Conservation (phyloP, 2,113 vertebrate species). For the Sapayoa aenigma region DNA sequence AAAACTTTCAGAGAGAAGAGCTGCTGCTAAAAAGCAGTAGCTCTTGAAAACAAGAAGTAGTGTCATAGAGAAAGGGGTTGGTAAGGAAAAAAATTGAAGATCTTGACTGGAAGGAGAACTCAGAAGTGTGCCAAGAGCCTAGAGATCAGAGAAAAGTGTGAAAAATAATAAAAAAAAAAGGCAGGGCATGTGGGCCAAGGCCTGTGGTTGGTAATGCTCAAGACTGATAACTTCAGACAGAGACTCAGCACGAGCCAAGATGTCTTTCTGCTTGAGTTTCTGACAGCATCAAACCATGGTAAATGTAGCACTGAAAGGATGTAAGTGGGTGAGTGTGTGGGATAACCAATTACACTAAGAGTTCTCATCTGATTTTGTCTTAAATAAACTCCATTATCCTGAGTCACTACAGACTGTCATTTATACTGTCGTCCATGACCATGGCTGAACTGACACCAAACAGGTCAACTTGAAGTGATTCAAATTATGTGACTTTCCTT, state of each 20-base stretch:
- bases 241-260: neutral
- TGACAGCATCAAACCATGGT: neutral
- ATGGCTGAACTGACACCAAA: neutral
- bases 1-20: neutral
- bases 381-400: neutral
- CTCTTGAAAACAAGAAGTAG: neutral
- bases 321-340: neutral
- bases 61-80: neutral
- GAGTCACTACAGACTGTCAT: neutral
- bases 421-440: neutral
- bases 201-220: neutral
- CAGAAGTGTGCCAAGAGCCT: neutral
- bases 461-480: neutral
- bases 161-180: neutral
- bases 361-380: neutral
- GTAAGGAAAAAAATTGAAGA: neutral
- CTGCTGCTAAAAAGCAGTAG: neutral
- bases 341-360: neutral
- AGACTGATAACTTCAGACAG: neutral
- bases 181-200: no score
- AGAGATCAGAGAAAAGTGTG: neutral
- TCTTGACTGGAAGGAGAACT: neutral
- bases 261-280: neutral
- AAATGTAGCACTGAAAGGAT: neutral
- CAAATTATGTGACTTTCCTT: neutral